Conservation (phyloP, 2,888 invertebrate species). For the Chrysolina oricalcia region DNA sequence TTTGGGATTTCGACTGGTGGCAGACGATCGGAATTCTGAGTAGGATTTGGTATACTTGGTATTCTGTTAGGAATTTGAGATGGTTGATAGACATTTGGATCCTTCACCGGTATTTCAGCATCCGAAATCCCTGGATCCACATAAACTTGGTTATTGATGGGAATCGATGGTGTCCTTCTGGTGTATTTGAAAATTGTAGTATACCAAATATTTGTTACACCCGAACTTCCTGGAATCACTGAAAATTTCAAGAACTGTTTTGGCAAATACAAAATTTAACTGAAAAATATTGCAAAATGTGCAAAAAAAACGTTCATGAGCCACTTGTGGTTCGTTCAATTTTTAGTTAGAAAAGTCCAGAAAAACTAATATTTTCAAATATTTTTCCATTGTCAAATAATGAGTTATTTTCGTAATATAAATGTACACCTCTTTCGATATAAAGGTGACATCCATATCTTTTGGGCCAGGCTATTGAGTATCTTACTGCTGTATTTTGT, state of each 20-base stretch:
- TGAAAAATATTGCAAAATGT: no score
- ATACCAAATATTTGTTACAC: conserved; percentile 57
- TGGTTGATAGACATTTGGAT: conserved; percentile 28
- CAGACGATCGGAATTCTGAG: not conserved
- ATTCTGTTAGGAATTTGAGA: not conserved
- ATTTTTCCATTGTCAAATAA: no score
- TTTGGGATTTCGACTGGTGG: not conserved
- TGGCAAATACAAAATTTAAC: no score
- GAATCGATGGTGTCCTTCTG: not conserved
- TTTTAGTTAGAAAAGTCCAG: no score
- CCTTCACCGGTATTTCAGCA: conserved; percentile 44
- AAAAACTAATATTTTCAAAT: no score
- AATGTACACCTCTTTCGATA: no score
- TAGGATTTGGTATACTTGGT: not conserved
- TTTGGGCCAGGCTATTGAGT: no score
- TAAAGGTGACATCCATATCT: no score
- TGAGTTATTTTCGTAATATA: no score
- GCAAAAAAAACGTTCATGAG: no score
- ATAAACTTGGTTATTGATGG: not conserved
- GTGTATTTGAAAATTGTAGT: conserved; percentile 44
- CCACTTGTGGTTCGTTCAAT: no score
- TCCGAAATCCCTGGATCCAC: conserved; percentile 37
- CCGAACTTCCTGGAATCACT: conserved; percentile 55
- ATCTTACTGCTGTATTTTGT: no score
- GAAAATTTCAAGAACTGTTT: not conserved